Conservation (phyloP, 2,797 vertebrate species). For the Anguilla megastoma region DNA sequence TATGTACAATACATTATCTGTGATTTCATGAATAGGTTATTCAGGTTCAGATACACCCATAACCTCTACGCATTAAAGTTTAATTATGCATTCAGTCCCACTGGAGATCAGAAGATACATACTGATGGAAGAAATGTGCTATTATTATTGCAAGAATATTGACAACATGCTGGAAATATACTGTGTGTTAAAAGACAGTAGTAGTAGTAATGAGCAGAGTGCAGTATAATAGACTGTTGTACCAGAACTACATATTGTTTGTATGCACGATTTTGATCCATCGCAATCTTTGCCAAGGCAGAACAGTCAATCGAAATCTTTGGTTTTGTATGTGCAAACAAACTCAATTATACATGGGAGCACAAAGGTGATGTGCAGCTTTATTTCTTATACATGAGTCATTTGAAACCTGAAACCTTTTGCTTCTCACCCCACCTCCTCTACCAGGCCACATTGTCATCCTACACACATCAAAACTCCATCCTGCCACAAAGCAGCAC, state of each 20-base stretch:
- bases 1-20: not conserved
- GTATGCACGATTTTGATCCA: not conserved
- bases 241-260: not conserved
- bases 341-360: not conserved
- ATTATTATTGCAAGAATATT: not conserved
- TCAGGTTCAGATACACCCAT: not conserved
- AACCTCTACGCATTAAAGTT: not conserved
- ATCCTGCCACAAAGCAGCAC: not conserved
- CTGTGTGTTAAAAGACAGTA: not conserved
- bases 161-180: not conserved
- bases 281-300: not conserved
- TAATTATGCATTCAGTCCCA: not conserved
- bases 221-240: not conserved
- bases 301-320: not conserved
- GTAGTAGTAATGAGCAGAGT: not conserved
- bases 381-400: conserved; percentile 4
- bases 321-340: not conserved
- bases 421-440: not conserved
- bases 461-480: not conserved
- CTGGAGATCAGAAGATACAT: not conserved
- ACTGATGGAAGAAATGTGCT: not conserved
- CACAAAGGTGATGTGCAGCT: not conserved
- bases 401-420: not conserved
- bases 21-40: not conserved
- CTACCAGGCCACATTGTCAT: not conserved